Base-by-base conservation (phyloP, 2,797 vertebrate species). In the Toxotes lorentzi region DNA sequence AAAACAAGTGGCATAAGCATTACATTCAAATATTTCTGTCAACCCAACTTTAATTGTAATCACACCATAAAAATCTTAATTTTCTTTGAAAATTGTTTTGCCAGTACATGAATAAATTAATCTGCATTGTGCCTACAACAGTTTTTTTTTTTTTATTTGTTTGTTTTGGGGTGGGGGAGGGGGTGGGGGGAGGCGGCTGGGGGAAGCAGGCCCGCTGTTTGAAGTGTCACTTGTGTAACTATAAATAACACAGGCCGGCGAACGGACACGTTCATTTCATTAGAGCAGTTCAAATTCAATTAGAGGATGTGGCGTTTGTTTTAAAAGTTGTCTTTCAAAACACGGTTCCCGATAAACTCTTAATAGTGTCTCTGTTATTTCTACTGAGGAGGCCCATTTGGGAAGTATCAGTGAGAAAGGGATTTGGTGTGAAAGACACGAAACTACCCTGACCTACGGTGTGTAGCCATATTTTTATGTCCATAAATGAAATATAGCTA, bases 281-380 rank as follows among this genome's bases (percentile, higher is more conserved):
- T 81, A 61, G 54, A 68, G 63, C 70, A 57, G 77, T 11, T 82
- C 66, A 7, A 84, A 89, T 89, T 90, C 82, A 88, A 88, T 90
- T 40, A 88, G 86, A 87, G 88, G 83, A 89, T 81, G 23, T 79
- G 72, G 70, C 76, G 62, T 91, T 91, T 87, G 75, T 88, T 86
- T 84, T 4, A 61, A 62, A 85, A 79, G 71, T 88, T 91, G 83
- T 78, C 79, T 87, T 5, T 84, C 34, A 13, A 88, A 89, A 88
- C 82, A 88, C 5, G 45, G 5, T 0, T 1, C 38, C 72, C 63
- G 72, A 83, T 75, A 14, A 81, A 43, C 59, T 70, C 65, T 12
- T 63, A 27, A 27, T 27, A 41, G 72, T 4, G 65, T 41, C 62
- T 83, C 41, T 64, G 56, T 73, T 79, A 16, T 81, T 83, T 70